Conservation (phyloP, 2,797 vertebrate species). For the Smutsia temminckii region DNA sequence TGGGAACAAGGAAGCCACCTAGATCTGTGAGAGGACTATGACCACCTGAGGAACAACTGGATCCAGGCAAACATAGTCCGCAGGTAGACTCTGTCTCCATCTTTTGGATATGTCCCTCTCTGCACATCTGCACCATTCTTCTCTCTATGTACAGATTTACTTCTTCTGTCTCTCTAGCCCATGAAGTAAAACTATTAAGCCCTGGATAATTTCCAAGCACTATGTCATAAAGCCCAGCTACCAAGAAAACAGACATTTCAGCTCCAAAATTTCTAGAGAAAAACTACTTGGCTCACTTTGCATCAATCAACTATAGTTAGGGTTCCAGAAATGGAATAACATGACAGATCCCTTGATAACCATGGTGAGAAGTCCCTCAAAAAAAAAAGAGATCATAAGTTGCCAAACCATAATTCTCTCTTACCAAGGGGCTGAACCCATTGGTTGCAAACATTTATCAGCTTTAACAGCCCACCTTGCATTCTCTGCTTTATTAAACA, state of each 20-base stretch:
- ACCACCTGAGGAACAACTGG: not conserved
- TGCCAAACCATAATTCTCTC: not conserved
- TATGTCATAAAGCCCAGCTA: not conserved
- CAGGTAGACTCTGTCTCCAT: not conserved
- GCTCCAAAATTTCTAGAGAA: constrained; percentile 18
- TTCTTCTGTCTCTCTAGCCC: not conserved
- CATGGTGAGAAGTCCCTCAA: not conserved
- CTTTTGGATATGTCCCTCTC: not conserved
- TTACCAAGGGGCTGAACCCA: not conserved
- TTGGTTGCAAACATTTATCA: not conserved
- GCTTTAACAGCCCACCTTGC: not conserved
- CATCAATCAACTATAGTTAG: not conserved
- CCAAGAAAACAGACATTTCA: not conserved
- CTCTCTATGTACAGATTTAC: not conserved
- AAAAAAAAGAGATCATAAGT: not conserved
- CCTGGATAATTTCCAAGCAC: not conserved
- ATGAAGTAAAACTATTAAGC: not conserved
- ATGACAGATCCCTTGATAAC: not conserved
- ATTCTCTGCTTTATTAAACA: not conserved
- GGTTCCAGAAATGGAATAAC: not conserved
- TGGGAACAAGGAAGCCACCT: not conserved
- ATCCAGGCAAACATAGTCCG: not conserved
- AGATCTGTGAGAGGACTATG: not conserved
- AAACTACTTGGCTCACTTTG: not conserved
- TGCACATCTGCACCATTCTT: not conserved